Percentiles rank a stretch among this genome's conserved stretches.
phyloP scores from a whole-genome alignment of 1,140 invertebrate genomes.

The Drosophila sucinea region DNA sequence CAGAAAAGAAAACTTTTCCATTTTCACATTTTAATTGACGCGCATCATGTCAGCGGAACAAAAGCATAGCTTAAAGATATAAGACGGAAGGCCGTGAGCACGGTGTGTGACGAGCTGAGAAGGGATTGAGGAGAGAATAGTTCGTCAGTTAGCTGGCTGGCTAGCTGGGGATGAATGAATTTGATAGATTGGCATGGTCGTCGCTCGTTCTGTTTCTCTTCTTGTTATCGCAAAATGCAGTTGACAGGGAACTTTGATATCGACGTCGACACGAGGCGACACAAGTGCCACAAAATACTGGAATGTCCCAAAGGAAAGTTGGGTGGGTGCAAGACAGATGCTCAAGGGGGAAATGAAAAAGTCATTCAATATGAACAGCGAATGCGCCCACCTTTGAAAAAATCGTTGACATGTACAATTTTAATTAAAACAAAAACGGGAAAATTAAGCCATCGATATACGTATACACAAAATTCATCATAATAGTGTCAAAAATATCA shows the following conservation, averaged over 20 bases:
- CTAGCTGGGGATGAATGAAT: conserved; percentile 43
- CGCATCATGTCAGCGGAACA: conserved; percentile 54
- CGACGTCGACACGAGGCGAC: conserved; percentile 6
- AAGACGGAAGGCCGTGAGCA: conserved; percentile 22
- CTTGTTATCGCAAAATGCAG: conserved; percentile 50
- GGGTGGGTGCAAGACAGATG: conserved; percentile 4
- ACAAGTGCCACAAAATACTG: conserved; percentile 34
- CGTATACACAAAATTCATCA: neutral
- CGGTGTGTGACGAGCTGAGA: neutral
- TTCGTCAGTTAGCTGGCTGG: conserved; percentile 47
- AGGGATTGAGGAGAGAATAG: conserved; percentile 31
- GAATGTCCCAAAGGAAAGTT: conserved; percentile 18
- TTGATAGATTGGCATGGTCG: conserved; percentile 52
- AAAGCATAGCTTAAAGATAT: conserved; percentile 37
- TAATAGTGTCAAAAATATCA: conserved; percentile 71
- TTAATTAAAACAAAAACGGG: conserved; percentile 58
- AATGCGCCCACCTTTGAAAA: conserved; percentile 32
- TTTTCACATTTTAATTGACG: conserved; percentile 63
- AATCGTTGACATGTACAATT: conserved; percentile 63
- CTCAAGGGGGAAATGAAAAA: conserved; percentile 55
- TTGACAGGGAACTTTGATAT: conserved; percentile 50
- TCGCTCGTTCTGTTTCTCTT: conserved; percentile 26
- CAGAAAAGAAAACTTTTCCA: conserved; percentile 49
- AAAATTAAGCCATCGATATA: conserved; percentile 40
- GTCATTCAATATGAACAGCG: conserved; percentile 29